Base-by-base conservation (phyloP, 92 coral and sea anemone genomes). In the Meandrina meandrites region DNA sequence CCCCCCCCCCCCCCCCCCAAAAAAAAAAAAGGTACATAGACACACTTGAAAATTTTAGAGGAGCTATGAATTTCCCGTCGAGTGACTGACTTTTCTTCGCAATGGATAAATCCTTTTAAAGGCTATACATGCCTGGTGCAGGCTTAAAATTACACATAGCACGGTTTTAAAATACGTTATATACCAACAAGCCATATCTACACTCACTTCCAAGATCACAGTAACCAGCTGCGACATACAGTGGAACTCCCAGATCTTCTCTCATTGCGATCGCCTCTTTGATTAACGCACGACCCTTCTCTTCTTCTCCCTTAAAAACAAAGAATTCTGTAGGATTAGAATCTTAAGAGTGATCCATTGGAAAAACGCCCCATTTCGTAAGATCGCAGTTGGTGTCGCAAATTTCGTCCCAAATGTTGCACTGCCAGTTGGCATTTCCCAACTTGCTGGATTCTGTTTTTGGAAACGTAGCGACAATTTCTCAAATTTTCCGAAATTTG, bases 181-280 rank as follows among this genome's bases (percentile, higher is more conserved):
- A n/a, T n/a, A n/a, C n/a, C n/a, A n/a, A n/a, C n/a, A n/a, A n/a
- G 24, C 31, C 28, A 81, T 47, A 18, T 22, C 15, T 70, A 6
- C n/a, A 67, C 85, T 69, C 62, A 81, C 85, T 81, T 68, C 85
- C 85, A 6, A 81, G 85, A 50, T 81, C 85, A 68, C 85, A 81
- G 45, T 47, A 47, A 10, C 85, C 85, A 42, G 85, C 85, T 1
- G 78, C 85, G 4, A 47, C 37, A 37, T 67, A 81, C 14, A 81
- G 32, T 24, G 32, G 7, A 31, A 42, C 62, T 16, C 85, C 76
- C 1, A 81, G 64, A 19, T n/a, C 34, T 58, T 68, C 27, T 31
- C 78, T 67, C 64, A 81, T n/a, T 5, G 10, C 27, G 36, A 81
- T 69, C 1, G 66, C 85, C 2, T 50, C 12, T 50, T 69, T 6